Base-by-base conservation (phyloP, 2,888 invertebrate species). In the Drosophila nigricruria region DNA sequence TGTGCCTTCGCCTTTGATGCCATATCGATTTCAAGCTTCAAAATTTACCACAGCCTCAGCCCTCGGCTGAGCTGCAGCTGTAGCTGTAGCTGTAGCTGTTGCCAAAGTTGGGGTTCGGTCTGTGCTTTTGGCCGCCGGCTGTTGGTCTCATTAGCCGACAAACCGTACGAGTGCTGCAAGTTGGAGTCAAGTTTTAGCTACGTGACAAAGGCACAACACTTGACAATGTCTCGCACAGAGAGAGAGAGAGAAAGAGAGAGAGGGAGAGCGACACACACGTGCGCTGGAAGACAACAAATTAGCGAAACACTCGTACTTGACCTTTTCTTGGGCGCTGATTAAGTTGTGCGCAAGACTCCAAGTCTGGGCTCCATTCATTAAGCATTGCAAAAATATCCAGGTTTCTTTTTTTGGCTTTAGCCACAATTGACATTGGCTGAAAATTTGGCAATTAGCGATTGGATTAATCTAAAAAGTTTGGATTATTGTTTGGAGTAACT, bases 151-250 rank as follows among this genome's bases (percentile, higher is more conserved):
- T 53, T 53, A 38, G 53, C 53, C 53, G 53, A 38, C 53, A 63
- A 77, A 67, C 69, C 75, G 68, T 70, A 59, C 77, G 73, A 66
- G 70, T 63, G 69, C 61, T 54, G 75, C 72, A 69, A 77, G 58
- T 77, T 71, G 50, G 54, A 81, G 83, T 80, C 82, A 82, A 82
- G 86, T 85, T 81, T 83, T 84, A 80, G 87, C 85, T 84, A 84
- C 83, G 83, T 83, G 83, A 87, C 88, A 83, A 83, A 82, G 87
- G 69, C 82, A 77, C 87, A 87, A 79, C 87, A 87, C 83, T 83
- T 83, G 83, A 84, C 83, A 83, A 78, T 78, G 78, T 76, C 79
- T 74, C 61, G 52, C 67, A 50, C 47, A 59, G 45, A 63, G 43
- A 43, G 20, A 54, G n/a, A 43, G 45, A 27, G 27, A 27, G 27